These are phyloP conservation scores for Camptogramma bilineatum DNA, from an alignment of 2,888 invertebrate genomes.

Conservation along the genomic window DNA sequence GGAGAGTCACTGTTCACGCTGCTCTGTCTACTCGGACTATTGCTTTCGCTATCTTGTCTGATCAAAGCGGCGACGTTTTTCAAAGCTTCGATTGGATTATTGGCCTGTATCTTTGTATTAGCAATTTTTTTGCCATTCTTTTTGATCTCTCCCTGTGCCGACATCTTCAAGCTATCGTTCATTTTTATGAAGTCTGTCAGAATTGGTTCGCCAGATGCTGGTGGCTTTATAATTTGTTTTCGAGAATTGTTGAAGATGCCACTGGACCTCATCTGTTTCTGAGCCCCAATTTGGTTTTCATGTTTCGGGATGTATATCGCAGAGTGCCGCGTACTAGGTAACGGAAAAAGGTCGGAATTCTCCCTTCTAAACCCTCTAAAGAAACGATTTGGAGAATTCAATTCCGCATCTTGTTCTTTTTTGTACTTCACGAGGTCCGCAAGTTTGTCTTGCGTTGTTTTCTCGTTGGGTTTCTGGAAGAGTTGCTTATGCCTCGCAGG, in stretches of 20 bases:
- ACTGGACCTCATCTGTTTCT: conserved; percentile 86
- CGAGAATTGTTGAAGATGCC: conserved; percentile 89
- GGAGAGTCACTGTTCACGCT: conserved; percentile 78
- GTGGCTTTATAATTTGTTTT: conserved; percentile 80
- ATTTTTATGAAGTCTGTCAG: conserved; percentile 89
- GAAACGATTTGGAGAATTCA: conserved; percentile 89
- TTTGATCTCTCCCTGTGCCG: conserved; percentile 71
- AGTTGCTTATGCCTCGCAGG: conserved; percentile 74
- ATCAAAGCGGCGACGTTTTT: conserved; percentile 76
- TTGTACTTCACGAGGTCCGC: conserved; percentile 86
- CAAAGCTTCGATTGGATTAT: conserved; percentile 75
- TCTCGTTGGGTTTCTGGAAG: conserved; percentile 68
- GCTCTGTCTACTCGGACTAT: conserved; percentile 72
- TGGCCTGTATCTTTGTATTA: conserved; percentile 63
- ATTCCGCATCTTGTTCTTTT: conserved; percentile 89
- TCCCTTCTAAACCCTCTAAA: conserved; percentile 92
- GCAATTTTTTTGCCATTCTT: conserved; percentile 62
- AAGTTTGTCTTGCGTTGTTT: conserved; percentile 76
- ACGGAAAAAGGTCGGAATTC: conserved; percentile 93
- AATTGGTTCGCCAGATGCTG: conserved; percentile 87
- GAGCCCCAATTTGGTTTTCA: conserved; percentile 76
- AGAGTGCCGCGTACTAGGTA: conserved; percentile 90
- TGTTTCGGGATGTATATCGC: conserved; percentile 87
- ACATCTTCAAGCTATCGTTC: conserved; percentile 81
- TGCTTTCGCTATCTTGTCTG: conserved; percentile 72